phyloP scores from a whole-genome alignment of 2,113 vertebrate species.

The Plecotus auritus region DNA sequence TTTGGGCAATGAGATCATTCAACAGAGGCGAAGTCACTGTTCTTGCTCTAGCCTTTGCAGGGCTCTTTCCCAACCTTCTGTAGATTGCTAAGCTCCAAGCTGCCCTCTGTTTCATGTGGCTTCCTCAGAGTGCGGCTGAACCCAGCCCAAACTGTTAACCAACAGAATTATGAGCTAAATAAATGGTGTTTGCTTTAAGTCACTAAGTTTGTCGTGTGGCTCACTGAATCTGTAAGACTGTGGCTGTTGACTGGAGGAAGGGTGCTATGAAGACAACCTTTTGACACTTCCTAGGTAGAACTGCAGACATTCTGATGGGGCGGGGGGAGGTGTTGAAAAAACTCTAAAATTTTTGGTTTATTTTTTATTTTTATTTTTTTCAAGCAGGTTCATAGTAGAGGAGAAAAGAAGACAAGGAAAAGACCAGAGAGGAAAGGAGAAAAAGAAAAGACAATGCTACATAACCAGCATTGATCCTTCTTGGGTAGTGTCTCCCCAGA shows the following conservation, averaged over 20 bases:
- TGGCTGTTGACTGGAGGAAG: not conserved
- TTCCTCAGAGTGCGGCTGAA: not conserved
- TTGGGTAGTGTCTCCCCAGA: not conserved
- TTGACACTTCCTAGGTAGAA: not conserved
- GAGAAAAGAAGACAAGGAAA: not conserved
- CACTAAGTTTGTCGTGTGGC: not conserved
- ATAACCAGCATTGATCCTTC: not conserved
- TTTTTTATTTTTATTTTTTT: not conserved
- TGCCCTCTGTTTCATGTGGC: not conserved
- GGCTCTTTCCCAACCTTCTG: not conserved
- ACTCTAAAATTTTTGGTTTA: not conserved
- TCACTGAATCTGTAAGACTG: not conserved
- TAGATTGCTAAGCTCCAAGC: not conserved
- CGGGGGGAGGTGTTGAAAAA: not conserved
- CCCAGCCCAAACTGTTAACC: not conserved
- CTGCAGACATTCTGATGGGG: not conserved
- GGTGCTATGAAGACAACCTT: not conserved
- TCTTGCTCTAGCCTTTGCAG: not conserved
- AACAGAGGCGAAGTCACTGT: not conserved
- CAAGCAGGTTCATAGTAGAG: not conserved
- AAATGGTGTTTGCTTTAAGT: not conserved
- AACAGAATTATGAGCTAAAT: not conserved
- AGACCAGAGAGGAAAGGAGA: not conserved
- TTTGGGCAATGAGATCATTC: conserved; percentile 15
- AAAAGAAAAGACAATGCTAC: not conserved